Evolutionary conservation across 2,113 vertebrate genomes (phyloP), one percentile per base, ranked within the genome.

Genomic region (Tautogolabrus adspersus): DNA sequence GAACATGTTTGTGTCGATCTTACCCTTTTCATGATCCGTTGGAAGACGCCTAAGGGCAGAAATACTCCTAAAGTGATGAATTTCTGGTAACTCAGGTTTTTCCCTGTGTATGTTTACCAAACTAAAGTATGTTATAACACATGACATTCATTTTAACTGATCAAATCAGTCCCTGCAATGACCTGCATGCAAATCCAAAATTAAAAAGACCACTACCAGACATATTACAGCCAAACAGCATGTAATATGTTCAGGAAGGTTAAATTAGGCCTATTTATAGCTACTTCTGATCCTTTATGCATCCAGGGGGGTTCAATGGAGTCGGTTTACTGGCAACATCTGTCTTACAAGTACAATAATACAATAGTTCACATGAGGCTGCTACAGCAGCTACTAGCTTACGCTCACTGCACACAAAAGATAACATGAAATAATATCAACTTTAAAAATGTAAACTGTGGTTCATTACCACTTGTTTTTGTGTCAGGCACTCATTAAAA

Each of bases 141-240:
- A 38, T 16, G 3, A 44, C 26, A 26, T 16, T 13, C 52, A 38
- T 40, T 13, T 60, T 21, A 52, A 79, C 52, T 49, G 16, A 42
- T 22, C 18, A 22, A 21, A 26, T 44, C 21, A 57, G 21, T 66
- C 19, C n/a, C 34, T 38, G 42, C 21, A 7, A 57, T 70, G 12
- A 63, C 10, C 51, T 66, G 2, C 6, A 23, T 61, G 65, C 34
- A 62, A 77, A 66, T 63, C 49, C 56, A 67, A 80, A 82, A 74
- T 70, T 60, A 67, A 83, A 73, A 80, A 37, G 47, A 22, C 7
- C 52, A 63, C 54, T 74, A 77, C 66, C 44, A 62, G 64, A 79
- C 54, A 55, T 16, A 56, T 82, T 54, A 59, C 56, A 46, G 68
- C 38, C 55, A 82, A 73, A 66, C 34, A 37, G 64, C 58, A 68